phyloP scores from a whole-genome alignment of 2,888 invertebrate genomes.

The Frankliniella intonsa region DNA sequence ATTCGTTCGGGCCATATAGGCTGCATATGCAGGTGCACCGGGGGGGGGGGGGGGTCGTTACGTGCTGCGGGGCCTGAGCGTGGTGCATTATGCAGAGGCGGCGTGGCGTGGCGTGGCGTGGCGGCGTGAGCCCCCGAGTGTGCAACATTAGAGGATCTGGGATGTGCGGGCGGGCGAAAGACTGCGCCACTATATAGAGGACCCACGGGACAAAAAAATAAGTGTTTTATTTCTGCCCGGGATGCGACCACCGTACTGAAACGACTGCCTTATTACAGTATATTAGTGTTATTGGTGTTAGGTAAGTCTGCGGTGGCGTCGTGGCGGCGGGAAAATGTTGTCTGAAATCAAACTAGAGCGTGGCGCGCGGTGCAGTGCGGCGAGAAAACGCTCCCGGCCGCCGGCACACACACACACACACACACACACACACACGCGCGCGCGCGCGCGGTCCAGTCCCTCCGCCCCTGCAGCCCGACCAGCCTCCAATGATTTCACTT shows the following conservation, averaged over 20 bases:
- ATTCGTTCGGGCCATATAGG: too few species aligned
- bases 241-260: too few species aligned
- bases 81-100: background rate
- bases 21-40: too few species aligned
- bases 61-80: background rate
- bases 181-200: background rate
- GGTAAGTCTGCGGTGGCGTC: background rate
- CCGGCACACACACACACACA: background rate
- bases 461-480: background rate
- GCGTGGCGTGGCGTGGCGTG: background rate
- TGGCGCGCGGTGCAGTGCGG: background rate
- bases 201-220: too few species aligned
- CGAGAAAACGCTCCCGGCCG: background rate
- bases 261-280: too few species aligned
- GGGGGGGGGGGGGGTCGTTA: background rate
- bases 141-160: too few species aligned
- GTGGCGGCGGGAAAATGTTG: background rate
- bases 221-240: too few species aligned
- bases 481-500: background rate
- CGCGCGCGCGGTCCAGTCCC: background rate
- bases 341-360: too few species aligned
- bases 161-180: background rate
- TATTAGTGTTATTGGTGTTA: background rate
- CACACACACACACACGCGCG: background rate
- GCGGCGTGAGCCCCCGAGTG: background rate